These are phyloP conservation scores for Apis dorsata DNA, from an alignment of 1,140 invertebrate genomes.

Conservation along the genomic window DNA sequence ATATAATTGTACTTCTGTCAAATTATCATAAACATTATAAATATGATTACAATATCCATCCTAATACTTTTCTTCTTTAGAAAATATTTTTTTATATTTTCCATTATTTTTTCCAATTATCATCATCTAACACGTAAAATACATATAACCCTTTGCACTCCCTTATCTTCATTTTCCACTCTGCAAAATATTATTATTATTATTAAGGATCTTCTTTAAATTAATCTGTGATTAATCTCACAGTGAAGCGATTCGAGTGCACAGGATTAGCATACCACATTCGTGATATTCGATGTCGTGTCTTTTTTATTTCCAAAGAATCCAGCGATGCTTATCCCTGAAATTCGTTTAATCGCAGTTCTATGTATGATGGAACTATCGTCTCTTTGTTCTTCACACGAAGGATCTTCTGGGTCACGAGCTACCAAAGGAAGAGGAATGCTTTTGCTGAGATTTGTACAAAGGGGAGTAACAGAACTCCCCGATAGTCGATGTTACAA, in stretches of 20 bases:
- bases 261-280: conserved; percentile 13
- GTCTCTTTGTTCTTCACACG: conserved; percentile 49
- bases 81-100: too few species aligned
- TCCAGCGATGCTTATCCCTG: conserved; percentile 35
- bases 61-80: neutral
- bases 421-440: conserved; percentile 72
- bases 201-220: neutral
- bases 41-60: neutral
- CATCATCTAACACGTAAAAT: neutral
- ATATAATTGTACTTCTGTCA: neutral
- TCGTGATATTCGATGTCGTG: conserved; percentile 26
- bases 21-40: neutral
- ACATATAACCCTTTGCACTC: conserved; percentile 16
- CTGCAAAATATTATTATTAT: neutral
- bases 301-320: neutral
- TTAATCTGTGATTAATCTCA: too few species aligned
- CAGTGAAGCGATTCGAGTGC: neutral
- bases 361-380: conserved; percentile 55
- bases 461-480: conserved; percentile 69
- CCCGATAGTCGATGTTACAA: conserved; percentile 21
- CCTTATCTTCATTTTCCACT: neutral
- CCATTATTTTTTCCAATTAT: neutral
- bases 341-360: conserved; percentile 48
- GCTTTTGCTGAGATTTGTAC: conserved; percentile 73
- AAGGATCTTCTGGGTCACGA: conserved; percentile 70